These are phyloP conservation scores for pig (Sus scrofa) DNA, from an alignment of 2,113 vertebrate genomes.

Conservation along the genomic window DNA sequence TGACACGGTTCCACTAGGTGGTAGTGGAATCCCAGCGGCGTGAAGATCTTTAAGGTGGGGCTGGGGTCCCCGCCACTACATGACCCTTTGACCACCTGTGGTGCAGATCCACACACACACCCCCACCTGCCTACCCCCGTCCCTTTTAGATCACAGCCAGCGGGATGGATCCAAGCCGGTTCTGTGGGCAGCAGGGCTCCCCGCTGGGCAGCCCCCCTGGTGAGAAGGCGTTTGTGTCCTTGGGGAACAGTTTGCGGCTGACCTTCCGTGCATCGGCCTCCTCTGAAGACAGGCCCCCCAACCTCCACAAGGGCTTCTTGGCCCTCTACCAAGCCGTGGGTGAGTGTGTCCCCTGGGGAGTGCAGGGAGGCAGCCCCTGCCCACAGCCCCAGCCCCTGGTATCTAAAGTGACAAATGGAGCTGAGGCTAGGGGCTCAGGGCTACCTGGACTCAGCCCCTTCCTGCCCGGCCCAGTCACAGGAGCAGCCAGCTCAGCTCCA, in stretches of 20 bases:
- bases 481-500: background rate
- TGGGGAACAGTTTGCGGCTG: slow-evolving; percentile 89
- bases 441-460: slow-evolving; percentile 55
- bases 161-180: slow-evolving; percentile 86
- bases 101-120: background rate
- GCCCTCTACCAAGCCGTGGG: slow-evolving; percentile 93
- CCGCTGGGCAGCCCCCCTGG: slow-evolving; percentile 88
- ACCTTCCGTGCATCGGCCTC: slow-evolving; percentile 89
- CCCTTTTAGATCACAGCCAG: slow-evolving; percentile 89
- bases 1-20: background rate
- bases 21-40: background rate
- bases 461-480: background rate
- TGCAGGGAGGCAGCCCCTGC: background rate
- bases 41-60: background rate
- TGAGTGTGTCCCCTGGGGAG: slow-evolving; percentile 81
- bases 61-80: background rate
- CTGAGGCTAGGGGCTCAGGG: slow-evolving; percentile 81
- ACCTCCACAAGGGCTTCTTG: slow-evolving; percentile 90
- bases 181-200: slow-evolving; percentile 91
- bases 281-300: slow-evolving; percentile 86
- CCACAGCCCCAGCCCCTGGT: background rate
- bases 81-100: background rate
- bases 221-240: slow-evolving; percentile 88
- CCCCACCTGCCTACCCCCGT: background rate
- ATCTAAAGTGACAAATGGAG: background rate